phyloP scores from a whole-genome alignment of 35 echinoderm and acorn worm species.

The Apostichopus californicus region DNA sequence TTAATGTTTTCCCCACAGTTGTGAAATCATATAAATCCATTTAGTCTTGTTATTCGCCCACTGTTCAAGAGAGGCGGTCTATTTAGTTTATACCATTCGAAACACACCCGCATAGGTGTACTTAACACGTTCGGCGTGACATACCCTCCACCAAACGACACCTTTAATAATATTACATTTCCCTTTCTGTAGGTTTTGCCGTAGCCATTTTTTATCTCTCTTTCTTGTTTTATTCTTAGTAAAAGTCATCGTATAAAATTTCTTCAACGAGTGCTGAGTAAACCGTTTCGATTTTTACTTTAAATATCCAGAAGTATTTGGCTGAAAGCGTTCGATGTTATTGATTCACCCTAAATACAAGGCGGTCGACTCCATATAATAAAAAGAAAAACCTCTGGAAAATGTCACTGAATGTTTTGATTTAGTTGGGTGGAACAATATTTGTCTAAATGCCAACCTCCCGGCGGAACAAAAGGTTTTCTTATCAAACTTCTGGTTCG shows the following conservation, averaged over 20 bases:
- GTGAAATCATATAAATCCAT: too few species aligned
- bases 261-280: background rate
- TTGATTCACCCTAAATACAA: constrained; percentile 52
- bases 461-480: constrained; percentile 33
- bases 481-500: background rate
- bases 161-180: constrained; percentile 21
- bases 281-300: constrained; percentile 51
- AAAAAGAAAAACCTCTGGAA: constrained; percentile 2
- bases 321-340: constrained; percentile 33
- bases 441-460: constrained; percentile 50
- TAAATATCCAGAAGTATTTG: constrained; percentile 46
- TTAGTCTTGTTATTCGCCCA: too few species aligned
- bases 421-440: constrained; percentile 50
- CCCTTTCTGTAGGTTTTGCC: background rate
- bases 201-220: background rate
- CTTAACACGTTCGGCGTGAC: background rate
- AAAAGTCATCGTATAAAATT: background rate
- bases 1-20: too few species aligned
- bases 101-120: background rate
- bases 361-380: constrained; percentile 22
- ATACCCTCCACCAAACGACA: background rate
- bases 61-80: too few species aligned
- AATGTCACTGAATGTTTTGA: constrained; percentile 26
- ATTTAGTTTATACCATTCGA: too few species aligned
- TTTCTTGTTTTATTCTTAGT: background rate